phyloP scores from a whole-genome alignment of 1,140 invertebrate species.

The Zaprionus ghesquierei region DNA sequence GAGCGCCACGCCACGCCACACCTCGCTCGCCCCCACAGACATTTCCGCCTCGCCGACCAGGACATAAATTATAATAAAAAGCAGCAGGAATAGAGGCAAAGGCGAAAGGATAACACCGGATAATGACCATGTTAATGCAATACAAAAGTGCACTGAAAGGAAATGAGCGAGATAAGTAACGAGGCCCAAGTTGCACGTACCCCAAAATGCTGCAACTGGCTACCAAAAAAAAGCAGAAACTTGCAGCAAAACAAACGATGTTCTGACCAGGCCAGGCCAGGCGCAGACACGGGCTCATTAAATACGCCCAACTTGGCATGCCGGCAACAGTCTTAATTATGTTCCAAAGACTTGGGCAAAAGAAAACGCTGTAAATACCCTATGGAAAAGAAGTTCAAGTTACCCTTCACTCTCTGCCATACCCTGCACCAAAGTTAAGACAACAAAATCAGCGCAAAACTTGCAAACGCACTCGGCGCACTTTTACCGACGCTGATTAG shows the following conservation, averaged over 20 bases:
- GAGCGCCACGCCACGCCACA: no score
- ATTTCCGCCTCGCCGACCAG: background rate
- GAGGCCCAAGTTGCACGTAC: constrained; percentile 32
- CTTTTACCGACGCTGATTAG: constrained; percentile 70
- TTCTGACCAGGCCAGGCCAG: constrained; percentile 18
- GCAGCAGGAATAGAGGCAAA: constrained; percentile 44
- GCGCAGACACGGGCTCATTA: no score
- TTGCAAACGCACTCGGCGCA: constrained; percentile 24
- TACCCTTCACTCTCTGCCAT: background rate
- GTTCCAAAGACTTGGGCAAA: constrained; percentile 61
- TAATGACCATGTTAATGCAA: constrained; percentile 81
- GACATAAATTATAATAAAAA: constrained; percentile 63
- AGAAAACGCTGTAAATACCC: constrained; percentile 9
- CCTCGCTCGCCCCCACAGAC: background rate
- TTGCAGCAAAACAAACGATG: constrained; percentile 55
- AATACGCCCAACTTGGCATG: constrained; percentile 63
- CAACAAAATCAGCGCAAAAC: constrained; percentile 26
- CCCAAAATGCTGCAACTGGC: constrained; percentile 16
- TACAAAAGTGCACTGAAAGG: constrained; percentile 80
- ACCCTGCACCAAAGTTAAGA: background rate
- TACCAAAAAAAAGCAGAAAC: constrained; percentile 18
- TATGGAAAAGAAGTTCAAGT: background rate
- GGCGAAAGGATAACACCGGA: constrained; percentile 50
- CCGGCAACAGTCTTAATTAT: constrained; percentile 77
- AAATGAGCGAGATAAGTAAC: constrained; percentile 80